Evolutionary conservation across 2,113 vertebrate species (phyloP), one percentile per base, ranked within the genome.

Genomic region (Phyllopteryx taeniolatus): DNA sequence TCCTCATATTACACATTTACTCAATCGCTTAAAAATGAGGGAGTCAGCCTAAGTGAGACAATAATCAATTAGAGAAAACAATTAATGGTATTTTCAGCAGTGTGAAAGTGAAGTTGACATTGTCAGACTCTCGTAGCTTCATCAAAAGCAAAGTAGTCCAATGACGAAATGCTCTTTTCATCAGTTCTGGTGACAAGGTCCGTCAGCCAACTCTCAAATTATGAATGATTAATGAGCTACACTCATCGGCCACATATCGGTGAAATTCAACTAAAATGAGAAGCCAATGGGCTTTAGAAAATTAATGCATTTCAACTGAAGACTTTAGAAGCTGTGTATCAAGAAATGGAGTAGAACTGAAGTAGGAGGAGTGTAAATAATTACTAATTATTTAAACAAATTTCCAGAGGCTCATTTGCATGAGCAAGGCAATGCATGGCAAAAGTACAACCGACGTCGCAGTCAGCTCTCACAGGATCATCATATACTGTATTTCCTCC

Each of bases 211-310:
- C 31, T 12, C 72, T 78, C 65, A 54, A 57, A 72, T 67, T 61
- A 80, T 81, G 73, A 71, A 79, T 76, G 80, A 80, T 80, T 83
- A 83, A 90, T 85, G 73, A 85, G 84, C 70, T 44, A 17, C 13
- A 75, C 49, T 51, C 54, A 71, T 43, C 43, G 68, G 74, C 59
- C 72, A 70, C 62, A 74, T 76, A 65, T 22, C 53, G 71, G n/a
- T 17, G 19, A 59, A 70, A 75, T 4, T 61, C 17, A 67, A 70
- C 19, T 20, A n/a, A 44, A 65, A 22, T 44, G 14, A 20, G 19
- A 8, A 4, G 20, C 8, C 19, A 12, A 15, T 2, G 54, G 54
- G 15, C 35, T 61, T 1, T 4, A 7, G 9, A 63, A 39, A 63
- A 42, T 63, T 35, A 19, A 35, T 65, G 11, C 9, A 22, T 60